phyloP scores from a whole-genome alignment of 1,140 invertebrate genomes.

The Scaptomyza montana region DNA sequence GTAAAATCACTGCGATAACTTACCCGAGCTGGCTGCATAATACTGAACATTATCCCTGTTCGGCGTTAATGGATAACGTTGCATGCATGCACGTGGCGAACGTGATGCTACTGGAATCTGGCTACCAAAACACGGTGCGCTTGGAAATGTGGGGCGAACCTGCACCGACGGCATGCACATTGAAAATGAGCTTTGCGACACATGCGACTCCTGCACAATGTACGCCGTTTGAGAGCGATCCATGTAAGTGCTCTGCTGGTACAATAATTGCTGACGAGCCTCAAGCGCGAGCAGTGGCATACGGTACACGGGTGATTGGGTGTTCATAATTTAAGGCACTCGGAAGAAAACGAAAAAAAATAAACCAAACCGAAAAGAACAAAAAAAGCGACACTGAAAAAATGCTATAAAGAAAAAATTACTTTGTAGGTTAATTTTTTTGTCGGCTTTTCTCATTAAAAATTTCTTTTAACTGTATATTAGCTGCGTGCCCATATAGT shows the following conservation, averaged over 20 bases:
- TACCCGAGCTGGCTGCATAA: slow-evolving; percentile 57
- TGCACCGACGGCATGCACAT: slow-evolving; percentile 23
- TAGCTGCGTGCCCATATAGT: not conserved
- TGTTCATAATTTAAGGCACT: slow-evolving; percentile 19
- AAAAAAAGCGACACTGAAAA: not conserved
- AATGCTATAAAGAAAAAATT: not conserved
- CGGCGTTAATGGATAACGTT: slow-evolving; percentile 24
- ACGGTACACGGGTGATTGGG: slow-evolving; percentile 27
- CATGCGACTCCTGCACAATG: slow-evolving; percentile 61
- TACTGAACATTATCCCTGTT: slow-evolving; percentile 51
- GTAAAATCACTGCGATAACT: slow-evolving; percentile 1
- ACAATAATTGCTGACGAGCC: slow-evolving; percentile 59
- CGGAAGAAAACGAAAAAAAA: not conserved
- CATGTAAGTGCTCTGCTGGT: slow-evolving; percentile 65
- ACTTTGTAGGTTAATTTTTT: slow-evolving; percentile 15
- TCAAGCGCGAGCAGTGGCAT: slow-evolving; percentile 49
- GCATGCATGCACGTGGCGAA: not conserved
- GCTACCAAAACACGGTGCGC: slow-evolving; percentile 4
- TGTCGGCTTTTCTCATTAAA: not conserved
- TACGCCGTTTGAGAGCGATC: slow-evolving; percentile 52
- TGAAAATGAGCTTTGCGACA: slow-evolving; percentile 62
- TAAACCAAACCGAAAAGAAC: slow-evolving; percentile 1
- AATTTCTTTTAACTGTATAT: not conserved
- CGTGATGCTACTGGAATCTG: not conserved
- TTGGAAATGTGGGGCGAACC: slow-evolving; percentile 17